Evolutionary conservation across 2,888 invertebrate genomes (phyloP).

Genomic region (Palloptera scutellata): DNA sequence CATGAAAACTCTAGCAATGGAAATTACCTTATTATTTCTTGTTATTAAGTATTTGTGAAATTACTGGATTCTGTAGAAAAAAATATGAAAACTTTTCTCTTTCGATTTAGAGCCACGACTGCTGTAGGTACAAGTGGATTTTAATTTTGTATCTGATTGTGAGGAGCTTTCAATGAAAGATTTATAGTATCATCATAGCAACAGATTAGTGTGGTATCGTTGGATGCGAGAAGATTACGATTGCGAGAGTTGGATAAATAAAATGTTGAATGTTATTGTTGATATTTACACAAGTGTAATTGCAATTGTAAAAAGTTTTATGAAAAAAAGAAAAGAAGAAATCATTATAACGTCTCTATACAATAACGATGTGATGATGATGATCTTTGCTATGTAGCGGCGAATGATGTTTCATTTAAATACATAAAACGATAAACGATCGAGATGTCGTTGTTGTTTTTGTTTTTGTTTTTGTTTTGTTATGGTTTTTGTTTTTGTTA

Average conservation of each 20-base stretch:
- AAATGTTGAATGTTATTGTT: constrained; percentile 14
- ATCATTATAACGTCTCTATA: background rate
- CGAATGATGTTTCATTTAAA: constrained; percentile 8
- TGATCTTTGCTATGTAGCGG: background rate
- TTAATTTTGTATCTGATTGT: constrained; percentile 13
- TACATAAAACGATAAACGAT: too few species aligned
- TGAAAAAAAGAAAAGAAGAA: background rate
- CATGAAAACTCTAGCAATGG: too few species aligned
- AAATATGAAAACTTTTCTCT: constrained; percentile 13
- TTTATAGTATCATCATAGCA: constrained; percentile 30
- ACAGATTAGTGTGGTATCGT: background rate
- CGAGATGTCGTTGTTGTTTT: constrained; percentile 4
- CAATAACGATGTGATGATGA: background rate
- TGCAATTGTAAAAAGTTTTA: constrained; percentile 51
- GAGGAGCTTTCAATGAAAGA: constrained; percentile 29
- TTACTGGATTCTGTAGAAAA: background rate
- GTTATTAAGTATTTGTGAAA: too few species aligned
- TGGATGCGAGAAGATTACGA: constrained; percentile 22
- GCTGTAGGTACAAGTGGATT: background rate
- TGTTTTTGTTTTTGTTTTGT: too few species aligned
- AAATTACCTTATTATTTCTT: background rate
- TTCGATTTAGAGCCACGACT: constrained; percentile 19
- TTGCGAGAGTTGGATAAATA: constrained; percentile 22
- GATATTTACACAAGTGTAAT: constrained; percentile 56
- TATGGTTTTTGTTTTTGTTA: too few species aligned